A percentile compares a stretch with the other conserved stretches of the same genome.
These are phyloP conservation scores for Solenodon paradoxus DNA, from an alignment of 2,113 vertebrate species.

Conservation along the genomic window DNA sequence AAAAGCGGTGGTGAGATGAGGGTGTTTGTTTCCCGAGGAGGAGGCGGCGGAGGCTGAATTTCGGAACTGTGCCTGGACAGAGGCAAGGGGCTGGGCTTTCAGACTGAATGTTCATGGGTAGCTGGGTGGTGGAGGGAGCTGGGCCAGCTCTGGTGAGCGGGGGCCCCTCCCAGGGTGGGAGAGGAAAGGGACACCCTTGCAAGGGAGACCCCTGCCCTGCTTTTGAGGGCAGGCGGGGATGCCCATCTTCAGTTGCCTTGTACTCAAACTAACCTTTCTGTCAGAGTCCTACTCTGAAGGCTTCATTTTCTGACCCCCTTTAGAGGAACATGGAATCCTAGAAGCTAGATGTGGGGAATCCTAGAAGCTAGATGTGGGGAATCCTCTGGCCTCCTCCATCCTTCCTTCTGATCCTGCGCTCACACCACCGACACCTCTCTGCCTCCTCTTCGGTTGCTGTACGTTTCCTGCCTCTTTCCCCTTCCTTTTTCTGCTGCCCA, in stretches of 20 bases:
- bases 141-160: no score
- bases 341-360: background rate
- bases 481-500: background rate
- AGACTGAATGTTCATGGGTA: no score
- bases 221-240: background rate
- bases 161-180: no score
- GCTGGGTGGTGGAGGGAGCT: no score
- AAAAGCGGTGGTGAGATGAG: background rate
- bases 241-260: background rate
- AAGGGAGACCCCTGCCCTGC: background rate
- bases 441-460: no score
- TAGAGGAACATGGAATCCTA: background rate
- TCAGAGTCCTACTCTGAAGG: background rate
- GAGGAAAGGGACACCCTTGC: background rate
- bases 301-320: background rate
- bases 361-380: background rate
- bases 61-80: background rate
- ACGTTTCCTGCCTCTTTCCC: background rate
- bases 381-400: no score
- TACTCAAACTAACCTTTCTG: background rate
- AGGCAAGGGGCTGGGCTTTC: background rate
- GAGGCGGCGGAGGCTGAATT: no score
- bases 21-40: no score
- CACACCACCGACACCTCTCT: no score
- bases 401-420: background rate